Base-by-base conservation (phyloP, 1,140 invertebrate species). In the Drosophila takahashii region DNA sequence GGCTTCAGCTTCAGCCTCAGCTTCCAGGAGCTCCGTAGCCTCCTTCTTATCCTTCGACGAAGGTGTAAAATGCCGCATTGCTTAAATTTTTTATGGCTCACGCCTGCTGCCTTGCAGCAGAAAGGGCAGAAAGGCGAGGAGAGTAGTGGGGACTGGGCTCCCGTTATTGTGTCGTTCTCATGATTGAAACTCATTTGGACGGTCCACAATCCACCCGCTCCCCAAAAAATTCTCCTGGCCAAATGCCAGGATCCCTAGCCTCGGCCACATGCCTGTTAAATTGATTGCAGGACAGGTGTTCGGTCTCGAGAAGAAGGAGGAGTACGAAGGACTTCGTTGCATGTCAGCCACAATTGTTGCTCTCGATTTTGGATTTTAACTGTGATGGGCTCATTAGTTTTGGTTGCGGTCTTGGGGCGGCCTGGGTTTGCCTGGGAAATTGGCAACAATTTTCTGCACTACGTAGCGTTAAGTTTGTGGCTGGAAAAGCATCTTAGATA, bases 61-160 rank as follows among this genome's bases (percentile, higher is more conserved):
- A 84, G 80, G 80, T 84, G 80, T 80, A 84, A 83, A 84, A 85
- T 84, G 80, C 80, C 80, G 77, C 77, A 85, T 84, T 85, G 80
- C 80, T 84, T 85, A 79, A 85, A 84, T 85, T 84, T 76, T 85
- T 85, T 85, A 80, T 85, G 50, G 72, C 76, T 59, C 50, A 70
- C 66, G 50, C 53, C 77, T 77, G 65, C 71, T 53, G 60, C 70
- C 60, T n/a, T 15, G 44, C 44, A 15, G 34, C 16, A 53, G 44
- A 13, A 10, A 10, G 16, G 42, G 16, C 11, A 18, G 42, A 44
- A 8, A 6, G 16, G 42, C n/a, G n/a, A 1, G 15, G 36, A 27
- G 45, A 27, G 11, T 27, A 7, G 45, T 26, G n/a, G 13, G 26
- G 13, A 29, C 11, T 27, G 13, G 45, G 22, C 45, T 5, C 7